Evolutionary conservation across 53 echinoderm and acorn worm genomes (phyloP).

Genomic region (Holothuria scabra): DNA sequence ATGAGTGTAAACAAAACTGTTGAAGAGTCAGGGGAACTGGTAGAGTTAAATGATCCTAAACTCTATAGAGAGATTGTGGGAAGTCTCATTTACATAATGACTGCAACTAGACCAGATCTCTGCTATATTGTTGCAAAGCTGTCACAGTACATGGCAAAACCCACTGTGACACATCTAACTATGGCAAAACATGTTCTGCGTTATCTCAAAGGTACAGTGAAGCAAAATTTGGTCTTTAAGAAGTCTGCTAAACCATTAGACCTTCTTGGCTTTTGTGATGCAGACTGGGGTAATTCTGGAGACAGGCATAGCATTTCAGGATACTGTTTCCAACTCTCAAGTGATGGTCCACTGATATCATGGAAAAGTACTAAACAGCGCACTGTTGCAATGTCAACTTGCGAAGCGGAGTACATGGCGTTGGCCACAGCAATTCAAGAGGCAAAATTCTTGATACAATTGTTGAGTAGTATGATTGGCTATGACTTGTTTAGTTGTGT

Average conservation of each 20-base stretch:
- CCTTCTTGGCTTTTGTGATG: slow-evolving; percentile 50
- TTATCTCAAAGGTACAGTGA: slow-evolving; percentile 48
- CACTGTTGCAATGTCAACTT: slow-evolving; percentile 58
- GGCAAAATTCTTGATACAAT: slow-evolving; percentile 45
- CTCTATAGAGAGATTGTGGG: slow-evolving; percentile 50
- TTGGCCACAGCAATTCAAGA: slow-evolving; percentile 50
- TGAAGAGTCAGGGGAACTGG: slow-evolving; percentile 21
- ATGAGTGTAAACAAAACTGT: slow-evolving; percentile 1
- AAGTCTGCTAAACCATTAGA: slow-evolving; percentile 35
- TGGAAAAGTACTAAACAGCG: slow-evolving; percentile 56
- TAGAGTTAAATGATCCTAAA: slow-evolving; percentile 2
- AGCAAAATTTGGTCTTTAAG: slow-evolving; percentile 42
- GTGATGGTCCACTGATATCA: slow-evolving; percentile 44
- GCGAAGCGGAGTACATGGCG: slow-evolving; percentile 63
- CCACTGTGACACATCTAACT: slow-evolving; percentile 6
- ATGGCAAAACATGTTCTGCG: slow-evolving; percentile 45
- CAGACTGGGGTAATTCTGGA: slow-evolving; percentile 33
- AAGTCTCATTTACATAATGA: slow-evolving; percentile 52
- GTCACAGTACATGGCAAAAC: slow-evolving; percentile 25
- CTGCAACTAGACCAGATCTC: slow-evolving; percentile 53
- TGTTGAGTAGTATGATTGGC: slow-evolving; percentile 39
- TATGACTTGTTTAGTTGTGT: slow-evolving; percentile 9
- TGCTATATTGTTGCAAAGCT: slow-evolving; percentile 35
- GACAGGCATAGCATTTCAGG: slow-evolving; percentile 54
- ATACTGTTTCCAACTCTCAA: slow-evolving; percentile 47